A percentile compares a stretch with the other conserved stretches of the same genome.
Evolutionary conservation across 2,888 invertebrate species (phyloP).

Genomic region (Polyommatus icarus): DNA sequence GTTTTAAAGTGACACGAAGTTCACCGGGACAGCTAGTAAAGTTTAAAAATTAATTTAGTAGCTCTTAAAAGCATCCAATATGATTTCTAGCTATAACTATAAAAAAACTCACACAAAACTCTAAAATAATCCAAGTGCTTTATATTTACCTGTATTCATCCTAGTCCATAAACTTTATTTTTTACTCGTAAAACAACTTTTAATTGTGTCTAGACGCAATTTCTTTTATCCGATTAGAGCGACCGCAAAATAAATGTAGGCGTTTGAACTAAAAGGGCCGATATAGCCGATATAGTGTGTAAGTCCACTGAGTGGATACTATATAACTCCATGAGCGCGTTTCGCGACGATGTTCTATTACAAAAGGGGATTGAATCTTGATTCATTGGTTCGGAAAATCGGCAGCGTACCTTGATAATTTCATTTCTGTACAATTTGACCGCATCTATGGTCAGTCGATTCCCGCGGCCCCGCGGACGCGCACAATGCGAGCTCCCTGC

Average conservation of each 20-base stretch:
- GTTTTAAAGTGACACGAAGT: too few species aligned
- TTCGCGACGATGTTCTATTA: slow-evolving; percentile 80
- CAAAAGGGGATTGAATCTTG: slow-evolving; percentile 81
- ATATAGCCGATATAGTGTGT: slow-evolving; percentile 53
- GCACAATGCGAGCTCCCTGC: slow-evolving; percentile 67
- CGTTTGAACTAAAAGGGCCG: slow-evolving; percentile 43
- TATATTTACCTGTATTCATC: neutral
- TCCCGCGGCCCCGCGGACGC: slow-evolving; percentile 73
- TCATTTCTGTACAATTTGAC: slow-evolving; percentile 82
- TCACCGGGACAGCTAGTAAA: too few species aligned
- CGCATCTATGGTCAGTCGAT: slow-evolving; percentile 78
- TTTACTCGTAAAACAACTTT: slow-evolving; percentile 10
- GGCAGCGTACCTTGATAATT: slow-evolving; percentile 81
- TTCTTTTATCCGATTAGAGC: slow-evolving; percentile 26
- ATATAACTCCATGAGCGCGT: slow-evolving; percentile 74
- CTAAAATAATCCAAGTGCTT: neutral
- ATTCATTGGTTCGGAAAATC: slow-evolving; percentile 81
- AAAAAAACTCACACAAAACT: too few species aligned
- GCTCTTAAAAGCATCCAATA: too few species aligned
- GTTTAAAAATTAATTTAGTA: too few species aligned
- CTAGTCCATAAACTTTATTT: neutral
- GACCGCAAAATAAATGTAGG: slow-evolving; percentile 31
- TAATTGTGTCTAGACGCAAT: slow-evolving; percentile 25
- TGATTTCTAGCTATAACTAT: too few species aligned
- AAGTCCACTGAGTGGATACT: slow-evolving; percentile 74